Evolutionary conservation across 1,140 invertebrate genomes (phyloP).

Genomic region (Acromyrmex heyeri): DNA sequence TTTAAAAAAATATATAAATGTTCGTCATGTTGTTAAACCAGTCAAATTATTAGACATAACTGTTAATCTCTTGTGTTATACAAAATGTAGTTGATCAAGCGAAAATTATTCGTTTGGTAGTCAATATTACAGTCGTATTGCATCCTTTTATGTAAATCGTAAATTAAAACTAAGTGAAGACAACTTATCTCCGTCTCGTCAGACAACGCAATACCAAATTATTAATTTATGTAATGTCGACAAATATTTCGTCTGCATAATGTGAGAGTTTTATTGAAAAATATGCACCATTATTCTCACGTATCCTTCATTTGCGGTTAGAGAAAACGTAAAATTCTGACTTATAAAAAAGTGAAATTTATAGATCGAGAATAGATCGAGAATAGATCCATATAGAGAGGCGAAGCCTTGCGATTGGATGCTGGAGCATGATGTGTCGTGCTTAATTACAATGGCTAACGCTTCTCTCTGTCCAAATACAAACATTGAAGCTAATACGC

Average conservation of each 20-base stretch:
- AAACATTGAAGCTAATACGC: slow-evolving; percentile 84
- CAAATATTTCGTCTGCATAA: background rate
- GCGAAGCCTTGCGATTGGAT: slow-evolving; percentile 51
- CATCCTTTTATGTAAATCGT: too few relatives aligned
- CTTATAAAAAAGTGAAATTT: slow-evolving; percentile 7
- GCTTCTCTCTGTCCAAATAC: slow-evolving; percentile 84
- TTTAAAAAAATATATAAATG: too few relatives aligned
- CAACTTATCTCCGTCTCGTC: too few relatives aligned
- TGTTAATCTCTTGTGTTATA: too few relatives aligned
- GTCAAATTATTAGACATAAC: too few relatives aligned
- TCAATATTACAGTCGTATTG: too few relatives aligned
- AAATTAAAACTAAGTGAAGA: too few relatives aligned
- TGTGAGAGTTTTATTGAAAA: background rate
- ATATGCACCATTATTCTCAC: background rate
- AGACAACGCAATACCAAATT: too few relatives aligned
- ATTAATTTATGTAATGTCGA: background rate
- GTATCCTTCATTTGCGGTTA: background rate
- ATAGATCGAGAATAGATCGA: slow-evolving; percentile 46
- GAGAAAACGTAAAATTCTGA: background rate
- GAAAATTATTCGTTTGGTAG: too few relatives aligned
- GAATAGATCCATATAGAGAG: slow-evolving; percentile 32
- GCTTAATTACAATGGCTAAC: slow-evolving; percentile 85
- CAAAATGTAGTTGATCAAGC: too few relatives aligned
- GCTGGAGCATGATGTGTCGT: slow-evolving; percentile 85
- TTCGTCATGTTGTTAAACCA: too few relatives aligned